phyloP scores from a whole-genome alignment of 2,113 vertebrate species.

The Sigmodon hispidus region DNA sequence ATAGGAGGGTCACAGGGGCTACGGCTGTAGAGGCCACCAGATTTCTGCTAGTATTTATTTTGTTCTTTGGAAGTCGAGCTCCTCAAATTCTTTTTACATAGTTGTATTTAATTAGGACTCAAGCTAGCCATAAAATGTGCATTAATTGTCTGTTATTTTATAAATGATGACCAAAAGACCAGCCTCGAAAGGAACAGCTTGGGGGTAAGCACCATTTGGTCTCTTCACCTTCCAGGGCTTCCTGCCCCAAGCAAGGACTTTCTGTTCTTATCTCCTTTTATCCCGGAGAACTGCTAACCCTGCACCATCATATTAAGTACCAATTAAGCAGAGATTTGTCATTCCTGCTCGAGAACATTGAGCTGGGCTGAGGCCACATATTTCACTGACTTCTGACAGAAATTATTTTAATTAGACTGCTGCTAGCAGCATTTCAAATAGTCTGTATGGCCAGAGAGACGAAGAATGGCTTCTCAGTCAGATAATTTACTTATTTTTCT shows the following conservation, averaged over 20 bases:
- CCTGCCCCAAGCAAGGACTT: constrained; percentile 78
- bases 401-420: constrained; percentile 88
- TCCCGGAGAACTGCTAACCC: constrained; percentile 80
- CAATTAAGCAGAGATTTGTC: constrained; percentile 82
- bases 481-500: constrained; percentile 87
- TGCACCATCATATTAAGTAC: constrained; percentile 81
- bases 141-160: constrained; percentile 85
- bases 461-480: constrained; percentile 84
- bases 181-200: constrained; percentile 76
- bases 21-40: constrained; percentile 49
- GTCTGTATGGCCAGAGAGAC: constrained; percentile 81
- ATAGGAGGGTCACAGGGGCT: constrained; percentile 65
- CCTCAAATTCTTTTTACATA: constrained; percentile 85
- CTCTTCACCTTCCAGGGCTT: constrained; percentile 78
- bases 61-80: constrained; percentile 71
- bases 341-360: constrained; percentile 77
- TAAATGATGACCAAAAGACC: constrained; percentile 83
- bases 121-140: constrained; percentile 82
- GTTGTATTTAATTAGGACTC: constrained; percentile 85
- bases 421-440: constrained; percentile 85
- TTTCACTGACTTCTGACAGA: constrained; percentile 84
- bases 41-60: constrained; percentile 77
- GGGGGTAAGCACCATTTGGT: constrained; percentile 76
- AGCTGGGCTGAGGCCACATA: constrained; percentile 74
- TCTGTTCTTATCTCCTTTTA: constrained; percentile 81